Evolutionary conservation across 2,113 vertebrate species (phyloP).

Genomic region (Lophotis ruficrista): DNA sequence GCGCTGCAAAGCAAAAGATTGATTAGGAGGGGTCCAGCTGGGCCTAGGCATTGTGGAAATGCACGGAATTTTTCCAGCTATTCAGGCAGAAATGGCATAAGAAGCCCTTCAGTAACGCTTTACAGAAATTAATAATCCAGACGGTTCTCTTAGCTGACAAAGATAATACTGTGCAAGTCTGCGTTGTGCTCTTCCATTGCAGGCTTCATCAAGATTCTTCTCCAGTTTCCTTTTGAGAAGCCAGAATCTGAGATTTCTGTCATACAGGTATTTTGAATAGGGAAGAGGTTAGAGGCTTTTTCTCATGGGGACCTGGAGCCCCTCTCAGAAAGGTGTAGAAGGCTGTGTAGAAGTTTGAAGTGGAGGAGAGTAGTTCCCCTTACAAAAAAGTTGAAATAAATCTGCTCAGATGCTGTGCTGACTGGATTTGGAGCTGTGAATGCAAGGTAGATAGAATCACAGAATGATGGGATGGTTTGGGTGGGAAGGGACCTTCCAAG

Average conservation of each 20-base stretch:
- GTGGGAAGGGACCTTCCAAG: no score
- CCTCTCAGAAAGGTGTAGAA: neutral
- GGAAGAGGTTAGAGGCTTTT: neutral
- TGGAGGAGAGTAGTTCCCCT: neutral
- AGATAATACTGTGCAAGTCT: neutral
- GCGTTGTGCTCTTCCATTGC: neutral
- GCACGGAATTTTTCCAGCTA: neutral
- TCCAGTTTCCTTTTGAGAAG: neutral
- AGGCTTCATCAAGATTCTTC: neutral
- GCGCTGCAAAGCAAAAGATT: neutral
- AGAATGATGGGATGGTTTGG: no score
- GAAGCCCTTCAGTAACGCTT: neutral
- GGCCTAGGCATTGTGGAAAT: neutral
- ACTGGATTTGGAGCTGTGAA: neutral
- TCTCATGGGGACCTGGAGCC: accelerated
- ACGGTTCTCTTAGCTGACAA: neutral
- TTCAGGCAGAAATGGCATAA: neutral
- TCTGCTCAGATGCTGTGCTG: neutral
- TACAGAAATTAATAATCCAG: neutral
- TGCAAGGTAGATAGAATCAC: neutral
- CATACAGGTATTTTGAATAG: neutral
- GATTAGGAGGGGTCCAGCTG: neutral
- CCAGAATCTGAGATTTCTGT: neutral
- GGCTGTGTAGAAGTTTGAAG: neutral
- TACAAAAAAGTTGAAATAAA: neutral